These are phyloP conservation scores for Perccottus glenii DNA, from an alignment of 2,113 vertebrate genomes.

Conservation along the genomic window DNA sequence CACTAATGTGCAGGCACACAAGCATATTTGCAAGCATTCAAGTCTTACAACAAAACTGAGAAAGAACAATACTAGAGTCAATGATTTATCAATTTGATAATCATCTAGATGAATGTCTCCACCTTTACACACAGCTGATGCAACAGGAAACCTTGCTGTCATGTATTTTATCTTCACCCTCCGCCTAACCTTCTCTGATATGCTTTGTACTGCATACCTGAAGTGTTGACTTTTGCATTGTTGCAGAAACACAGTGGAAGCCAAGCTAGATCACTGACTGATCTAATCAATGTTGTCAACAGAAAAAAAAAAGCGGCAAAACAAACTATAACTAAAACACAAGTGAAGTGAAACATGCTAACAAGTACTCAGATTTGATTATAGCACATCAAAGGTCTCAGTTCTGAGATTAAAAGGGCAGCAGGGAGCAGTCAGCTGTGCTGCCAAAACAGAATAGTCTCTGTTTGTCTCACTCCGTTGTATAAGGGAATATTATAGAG, in stretches of 20 bases:
- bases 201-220: conserved; percentile 14
- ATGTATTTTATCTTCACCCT: background rate
- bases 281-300: conserved; percentile 38
- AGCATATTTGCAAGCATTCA: conserved; percentile 13
- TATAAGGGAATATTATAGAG: conserved; percentile 12
- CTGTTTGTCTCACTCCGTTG: conserved; percentile 25
- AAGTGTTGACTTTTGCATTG: conserved; percentile 9
- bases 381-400: conserved; percentile 50
- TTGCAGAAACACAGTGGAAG: conserved; percentile 4
- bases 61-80: background rate
- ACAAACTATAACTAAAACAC: conserved; percentile 52
- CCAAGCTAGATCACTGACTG: conserved; percentile 18
- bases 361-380: conserved; percentile 55
- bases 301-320: conserved; percentile 47
- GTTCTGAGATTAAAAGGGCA: conserved; percentile 18
- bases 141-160: background rate
- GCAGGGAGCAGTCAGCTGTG: conserved; percentile 38
- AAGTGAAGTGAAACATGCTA: conserved; percentile 33
- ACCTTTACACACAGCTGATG: conserved; percentile 1
- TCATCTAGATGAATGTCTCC: background rate
- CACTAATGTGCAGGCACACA: conserved; percentile 4
- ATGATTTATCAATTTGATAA: background rate
- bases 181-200: background rate
- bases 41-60: conserved; percentile 1
- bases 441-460: conserved; percentile 52